Percentiles rank a stretch among this genome's conserved stretches.
These are phyloP conservation scores for Synanthedon andrenaeformis DNA, from an alignment of 2,888 invertebrate genomes.

Conservation along the genomic window DNA sequence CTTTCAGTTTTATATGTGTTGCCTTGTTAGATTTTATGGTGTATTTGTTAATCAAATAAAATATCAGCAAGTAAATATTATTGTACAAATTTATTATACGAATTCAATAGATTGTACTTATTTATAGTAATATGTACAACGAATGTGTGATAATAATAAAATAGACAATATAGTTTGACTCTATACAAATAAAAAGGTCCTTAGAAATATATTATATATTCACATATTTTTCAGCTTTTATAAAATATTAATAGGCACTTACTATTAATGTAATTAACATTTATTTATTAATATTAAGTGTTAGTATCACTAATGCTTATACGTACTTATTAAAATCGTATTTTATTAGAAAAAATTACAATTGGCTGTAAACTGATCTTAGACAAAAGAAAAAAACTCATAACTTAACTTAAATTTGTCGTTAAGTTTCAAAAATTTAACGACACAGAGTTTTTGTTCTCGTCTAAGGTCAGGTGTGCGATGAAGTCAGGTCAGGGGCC, in stretches of 20 bases:
- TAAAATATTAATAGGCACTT: background rate
- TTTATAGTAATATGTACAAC: background rate
- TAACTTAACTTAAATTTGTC: no score
- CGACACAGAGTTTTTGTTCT: background rate
- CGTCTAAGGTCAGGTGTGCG: background rate
- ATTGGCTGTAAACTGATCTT: background rate
- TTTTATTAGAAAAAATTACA: background rate
- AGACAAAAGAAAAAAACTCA: background rate
- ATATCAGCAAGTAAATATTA: background rate
- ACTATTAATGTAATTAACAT: background rate
- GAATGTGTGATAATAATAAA: background rate
- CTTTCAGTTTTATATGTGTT: no score
- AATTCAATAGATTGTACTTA: no score
- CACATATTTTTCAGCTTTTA: background rate
- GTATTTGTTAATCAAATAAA: background rate
- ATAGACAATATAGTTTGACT: background rate
- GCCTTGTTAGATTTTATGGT: background rate
- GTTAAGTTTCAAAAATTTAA: no score
- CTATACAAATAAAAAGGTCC: background rate
- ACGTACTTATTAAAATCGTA: background rate
- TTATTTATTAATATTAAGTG: background rate
- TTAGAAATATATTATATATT: background rate
- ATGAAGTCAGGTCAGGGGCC: slow-evolving; percentile 19
- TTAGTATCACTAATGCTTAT: slow-evolving; percentile 2
- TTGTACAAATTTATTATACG: no score